Evolutionary conservation across 2,797 vertebrate genomes (phyloP).

Genomic region (Chlorospingus flavigularis): DNA sequence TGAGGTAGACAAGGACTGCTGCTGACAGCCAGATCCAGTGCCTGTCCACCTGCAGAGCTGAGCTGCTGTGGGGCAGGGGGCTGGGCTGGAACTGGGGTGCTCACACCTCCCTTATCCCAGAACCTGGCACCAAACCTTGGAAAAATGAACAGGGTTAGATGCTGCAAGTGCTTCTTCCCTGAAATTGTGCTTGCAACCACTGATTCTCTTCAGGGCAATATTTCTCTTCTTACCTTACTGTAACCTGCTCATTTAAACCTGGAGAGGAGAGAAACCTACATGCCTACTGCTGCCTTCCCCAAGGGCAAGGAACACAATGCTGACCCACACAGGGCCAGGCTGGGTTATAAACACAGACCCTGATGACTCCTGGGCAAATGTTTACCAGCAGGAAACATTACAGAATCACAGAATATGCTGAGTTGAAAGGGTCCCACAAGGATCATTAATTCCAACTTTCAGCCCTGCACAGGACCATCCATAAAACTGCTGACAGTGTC

Average conservation of each 20-base stretch:
- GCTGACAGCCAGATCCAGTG: background rate
- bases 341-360: background rate
- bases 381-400: background rate
- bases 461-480: background rate
- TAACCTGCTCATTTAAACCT: background rate
- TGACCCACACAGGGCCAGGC: background rate
- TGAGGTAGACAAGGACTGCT: background rate
- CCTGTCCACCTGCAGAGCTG: background rate
- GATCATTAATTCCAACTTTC: background rate
- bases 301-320: background rate
- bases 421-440: background rate
- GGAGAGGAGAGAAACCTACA: background rate
- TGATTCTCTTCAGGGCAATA: background rate
- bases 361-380: fast-evolving
- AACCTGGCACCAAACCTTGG: background rate
- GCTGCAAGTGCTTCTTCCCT: background rate
- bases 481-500: background rate
- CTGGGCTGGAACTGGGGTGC: background rate
- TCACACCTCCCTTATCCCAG: background rate
- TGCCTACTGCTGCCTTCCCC: background rate
- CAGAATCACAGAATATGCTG: background rate
- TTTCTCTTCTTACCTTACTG: background rate
- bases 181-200: background rate
- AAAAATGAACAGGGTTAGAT: background rate
- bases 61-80: background rate